Evolutionary conservation across 2,113 vertebrate species (phyloP).

Genomic region (Nycticryphes semicollaris): DNA sequence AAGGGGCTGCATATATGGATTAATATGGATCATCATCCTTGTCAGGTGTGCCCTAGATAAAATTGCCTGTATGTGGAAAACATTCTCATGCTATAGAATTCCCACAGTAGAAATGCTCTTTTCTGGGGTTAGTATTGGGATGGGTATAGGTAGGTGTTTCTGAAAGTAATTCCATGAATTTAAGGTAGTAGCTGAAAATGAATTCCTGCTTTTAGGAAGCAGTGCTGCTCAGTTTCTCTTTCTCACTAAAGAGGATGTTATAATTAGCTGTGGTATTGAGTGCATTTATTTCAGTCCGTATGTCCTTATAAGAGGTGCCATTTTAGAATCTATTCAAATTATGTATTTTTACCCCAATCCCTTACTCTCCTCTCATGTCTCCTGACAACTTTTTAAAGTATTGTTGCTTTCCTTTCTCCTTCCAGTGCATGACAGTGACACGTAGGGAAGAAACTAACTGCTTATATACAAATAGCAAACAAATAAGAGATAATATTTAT

Average conservation of each 20-base stretch:
- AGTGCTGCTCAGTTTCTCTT: not conserved
- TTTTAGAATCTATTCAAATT: not conserved
- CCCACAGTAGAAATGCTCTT: not conserved
- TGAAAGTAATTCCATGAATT: not conserved
- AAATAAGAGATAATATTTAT: not conserved
- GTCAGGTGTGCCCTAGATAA: not conserved
- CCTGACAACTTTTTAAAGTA: not conserved
- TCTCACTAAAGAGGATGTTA: not conserved
- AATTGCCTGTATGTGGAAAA: not conserved
- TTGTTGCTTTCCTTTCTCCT: not conserved
- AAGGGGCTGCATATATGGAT: not conserved
- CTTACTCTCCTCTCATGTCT: not conserved
- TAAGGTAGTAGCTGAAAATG: not conserved
- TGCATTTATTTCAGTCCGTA: not conserved
- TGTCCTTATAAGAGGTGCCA: not conserved
- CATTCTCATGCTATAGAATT: not conserved
- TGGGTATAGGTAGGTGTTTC: not conserved
- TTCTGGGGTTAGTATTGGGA: not conserved
- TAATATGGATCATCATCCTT: not conserved
- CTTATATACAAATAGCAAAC: not conserved
- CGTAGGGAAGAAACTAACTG: not conserved
- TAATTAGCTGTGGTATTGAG: not conserved
- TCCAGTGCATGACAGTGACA: not conserved
- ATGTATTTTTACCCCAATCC: not conserved
- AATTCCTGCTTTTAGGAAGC: not conserved